A percentile compares a stretch with the other conserved stretches of the same genome.
phyloP scores from a whole-genome alignment of 2,113 vertebrate species.

The Spea multiplicata region DNA sequence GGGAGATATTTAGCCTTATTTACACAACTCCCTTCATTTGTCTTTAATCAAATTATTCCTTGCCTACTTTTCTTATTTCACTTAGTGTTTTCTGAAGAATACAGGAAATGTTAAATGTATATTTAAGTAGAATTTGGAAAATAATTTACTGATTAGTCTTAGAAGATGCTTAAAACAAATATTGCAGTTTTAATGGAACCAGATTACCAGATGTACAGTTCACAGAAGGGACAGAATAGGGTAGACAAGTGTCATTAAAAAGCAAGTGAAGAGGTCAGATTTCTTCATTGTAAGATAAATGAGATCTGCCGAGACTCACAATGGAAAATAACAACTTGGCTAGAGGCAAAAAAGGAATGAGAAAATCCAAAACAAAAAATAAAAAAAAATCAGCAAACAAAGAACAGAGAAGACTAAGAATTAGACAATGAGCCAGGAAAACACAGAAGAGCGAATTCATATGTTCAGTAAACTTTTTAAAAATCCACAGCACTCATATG shows the following conservation, averaged over 20 bases:
- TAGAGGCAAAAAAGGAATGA: background rate
- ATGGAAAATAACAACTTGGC: conserved; percentile 36
- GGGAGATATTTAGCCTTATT: too few species aligned
- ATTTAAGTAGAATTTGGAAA: too few species aligned
- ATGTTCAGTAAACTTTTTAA: too few species aligned
- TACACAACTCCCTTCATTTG: too few species aligned
- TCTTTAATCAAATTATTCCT: too few species aligned
- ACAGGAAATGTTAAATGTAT: too few species aligned
- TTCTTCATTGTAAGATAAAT: conserved; percentile 24
- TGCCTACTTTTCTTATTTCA: too few species aligned
- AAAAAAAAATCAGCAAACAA: background rate
- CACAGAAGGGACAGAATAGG: conserved; percentile 17
- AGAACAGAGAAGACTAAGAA: background rate
- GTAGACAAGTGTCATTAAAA: background rate
- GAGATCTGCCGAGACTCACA: conserved; percentile 4
- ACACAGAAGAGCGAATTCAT: background rate
- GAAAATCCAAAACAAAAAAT: background rate
- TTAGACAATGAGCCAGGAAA: background rate
- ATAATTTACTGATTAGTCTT: too few species aligned
- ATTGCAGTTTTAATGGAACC: background rate
- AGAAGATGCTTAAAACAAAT: background rate
- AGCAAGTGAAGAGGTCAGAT: conserved; percentile 16
- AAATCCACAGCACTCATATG: too few species aligned
- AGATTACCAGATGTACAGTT: conserved; percentile 31
- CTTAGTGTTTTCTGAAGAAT: too few species aligned